phyloP scores from a whole-genome alignment of 2,888 invertebrate genomes.

The Eucera pruinosa region DNA sequence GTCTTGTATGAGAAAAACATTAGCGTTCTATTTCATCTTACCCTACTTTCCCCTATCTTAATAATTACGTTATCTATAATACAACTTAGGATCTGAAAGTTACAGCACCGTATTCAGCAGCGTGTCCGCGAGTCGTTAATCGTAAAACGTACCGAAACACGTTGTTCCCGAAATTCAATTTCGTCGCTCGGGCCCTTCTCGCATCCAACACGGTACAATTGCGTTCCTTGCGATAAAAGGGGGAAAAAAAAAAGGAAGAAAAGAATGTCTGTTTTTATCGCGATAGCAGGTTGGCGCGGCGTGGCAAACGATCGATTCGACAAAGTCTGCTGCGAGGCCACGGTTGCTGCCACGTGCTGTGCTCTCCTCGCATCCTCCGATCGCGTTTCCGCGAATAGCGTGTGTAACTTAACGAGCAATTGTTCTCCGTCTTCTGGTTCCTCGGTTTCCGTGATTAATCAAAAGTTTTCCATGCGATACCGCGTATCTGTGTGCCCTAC shows the following conservation, averaged over 20 bases:
- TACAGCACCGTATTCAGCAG: too few relatives aligned
- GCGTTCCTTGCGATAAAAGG: background rate
- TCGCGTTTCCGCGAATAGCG: constrained; percentile 4
- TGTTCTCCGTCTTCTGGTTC: constrained; percentile 4
- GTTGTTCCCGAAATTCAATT: too few relatives aligned
- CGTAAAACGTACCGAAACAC: too few relatives aligned
- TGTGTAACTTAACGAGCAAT: constrained; percentile 10
- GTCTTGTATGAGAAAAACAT: too few relatives aligned
- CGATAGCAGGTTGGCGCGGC: background rate
- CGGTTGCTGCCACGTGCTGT: constrained; percentile 16
- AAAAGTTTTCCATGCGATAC: background rate
- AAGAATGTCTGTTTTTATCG: background rate
- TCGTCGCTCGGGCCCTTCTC: too few relatives aligned
- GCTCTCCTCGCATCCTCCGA: background rate
- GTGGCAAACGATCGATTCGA: constrained; percentile 28
- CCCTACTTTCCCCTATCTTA: too few relatives aligned
- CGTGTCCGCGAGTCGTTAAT: too few relatives aligned
- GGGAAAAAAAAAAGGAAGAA: too few relatives aligned
- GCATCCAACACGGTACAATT: too few relatives aligned
- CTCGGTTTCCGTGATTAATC: background rate
- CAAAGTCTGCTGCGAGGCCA: background rate
- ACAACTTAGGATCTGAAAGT: too few relatives aligned
- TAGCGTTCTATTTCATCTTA: too few relatives aligned
- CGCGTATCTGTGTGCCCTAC: background rate
- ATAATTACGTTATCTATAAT: too few relatives aligned